Evolutionary conservation across 2,113 vertebrate species (phyloP), one percentile per base, ranked within the genome.

Genomic region (Sander lucioperca): DNA sequence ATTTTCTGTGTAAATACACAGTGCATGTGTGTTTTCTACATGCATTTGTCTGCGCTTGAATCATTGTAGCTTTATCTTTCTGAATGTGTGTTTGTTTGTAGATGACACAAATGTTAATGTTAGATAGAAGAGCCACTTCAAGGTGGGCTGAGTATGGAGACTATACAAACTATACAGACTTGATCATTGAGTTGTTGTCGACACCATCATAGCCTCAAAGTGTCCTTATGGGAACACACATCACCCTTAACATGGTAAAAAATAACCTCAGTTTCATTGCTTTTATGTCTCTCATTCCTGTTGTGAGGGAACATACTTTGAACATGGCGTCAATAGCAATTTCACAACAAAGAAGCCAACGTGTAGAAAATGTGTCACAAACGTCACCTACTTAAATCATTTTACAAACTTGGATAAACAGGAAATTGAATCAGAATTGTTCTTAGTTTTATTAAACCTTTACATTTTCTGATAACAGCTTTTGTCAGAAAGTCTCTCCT

Each of bases 111-210:
- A 50, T 43, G 54, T 23, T 45, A 53, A 65, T 79, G 54, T 57
- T 36, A 58, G 5, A 57, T 27, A 25, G 13, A 77, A 10, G 77
- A 90, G 58, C 23, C 45, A 71, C 51, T 68, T 84, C 57, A 90
- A 81, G 88, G 89, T 91, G 86, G 67, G 51, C 27, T 63, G 47
- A 23, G 30, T 62, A 4, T 4, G 23, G 79, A 70, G 43, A 62
- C 62, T 33, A 8, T 9, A 58, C 54, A 33, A 50, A 83, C 2
- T 43, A 43, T 43, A 11, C 18, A 56, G 75, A 74, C 54, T 54
- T 68, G 51, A 84, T 70, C 50, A 21, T 23, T 74, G 64, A 80
- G 64, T 58, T 65, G 72, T 36, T 58, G 71, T 73, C 67, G 58
- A 74, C 58, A 18, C 39, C 0, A 15, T 45, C 43, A 50, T 21